Evolutionary conservation across 2,797 vertebrate species (phyloP).

Genomic region (Clarias pachynema): DNA sequence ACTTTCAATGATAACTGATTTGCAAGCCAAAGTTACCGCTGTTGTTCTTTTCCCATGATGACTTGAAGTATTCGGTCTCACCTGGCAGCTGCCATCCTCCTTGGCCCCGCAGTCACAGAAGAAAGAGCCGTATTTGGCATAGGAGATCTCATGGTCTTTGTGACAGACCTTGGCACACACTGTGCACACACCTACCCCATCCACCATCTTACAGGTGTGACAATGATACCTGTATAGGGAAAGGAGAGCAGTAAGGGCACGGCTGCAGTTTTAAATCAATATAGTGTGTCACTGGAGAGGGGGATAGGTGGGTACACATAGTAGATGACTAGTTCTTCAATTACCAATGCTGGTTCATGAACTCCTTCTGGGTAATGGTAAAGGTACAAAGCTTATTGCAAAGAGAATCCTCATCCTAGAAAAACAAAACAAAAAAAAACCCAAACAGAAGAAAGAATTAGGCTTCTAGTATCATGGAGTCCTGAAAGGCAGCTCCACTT

Average conservation of each 20-base stretch:
- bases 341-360: slow-evolving; percentile 99
- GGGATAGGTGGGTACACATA: not conserved
- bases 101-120: slow-evolving; percentile 99
- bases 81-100: slow-evolving; percentile 99
- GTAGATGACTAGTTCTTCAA: slow-evolving; percentile 52
- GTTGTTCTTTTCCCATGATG: slow-evolving; percentile 85
- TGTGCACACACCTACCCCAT: slow-evolving; percentile 98
- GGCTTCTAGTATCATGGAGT: not conserved
- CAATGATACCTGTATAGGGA: slow-evolving; percentile 91
- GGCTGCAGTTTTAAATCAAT: slow-evolving; percentile 11
- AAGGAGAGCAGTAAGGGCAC: slow-evolving; percentile 52
- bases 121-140: slow-evolving; percentile 98
- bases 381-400: slow-evolving; percentile 99
- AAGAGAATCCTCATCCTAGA: slow-evolving; percentile 97
- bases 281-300: slow-evolving; percentile 42
- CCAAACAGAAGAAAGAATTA: slow-evolving; percentile 25
- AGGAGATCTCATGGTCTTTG: slow-evolving; percentile 99
- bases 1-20: slow-evolving; percentile 80
- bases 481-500: not conserved
- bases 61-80: slow-evolving; percentile 87
- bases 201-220: slow-evolving; percentile 99
- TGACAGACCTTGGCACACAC: slow-evolving; percentile 99
- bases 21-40: slow-evolving; percentile 86
- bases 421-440: slow-evolving; percentile 46
- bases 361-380: slow-evolving; percentile 98